These are phyloP conservation scores for Hedya salicella DNA, from an alignment of 2,888 invertebrate species.

Conservation along the genomic window DNA sequence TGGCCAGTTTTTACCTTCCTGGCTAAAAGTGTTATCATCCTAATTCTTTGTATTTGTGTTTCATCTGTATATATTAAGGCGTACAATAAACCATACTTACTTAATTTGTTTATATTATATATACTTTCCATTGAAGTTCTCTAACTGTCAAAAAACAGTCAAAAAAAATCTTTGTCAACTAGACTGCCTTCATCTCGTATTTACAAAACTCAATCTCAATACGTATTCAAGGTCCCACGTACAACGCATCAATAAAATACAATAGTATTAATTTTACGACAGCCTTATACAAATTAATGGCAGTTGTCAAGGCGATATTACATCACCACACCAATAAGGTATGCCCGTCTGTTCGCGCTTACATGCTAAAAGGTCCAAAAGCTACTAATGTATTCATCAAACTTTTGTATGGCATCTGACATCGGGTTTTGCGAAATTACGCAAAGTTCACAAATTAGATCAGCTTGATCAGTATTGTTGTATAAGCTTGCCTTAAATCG, in stretches of 20 bases:
- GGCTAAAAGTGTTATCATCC: no score
- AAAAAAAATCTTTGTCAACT: no score
- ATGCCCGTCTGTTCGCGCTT: not conserved
- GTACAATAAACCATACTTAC: no score
- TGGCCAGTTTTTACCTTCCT: no score
- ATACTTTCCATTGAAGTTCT: no score
- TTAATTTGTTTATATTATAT: no score
- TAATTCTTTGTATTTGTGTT: no score
- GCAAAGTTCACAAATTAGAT: not conserved
- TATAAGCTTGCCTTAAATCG: no score
- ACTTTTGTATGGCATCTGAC: not conserved
- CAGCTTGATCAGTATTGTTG: not conserved
- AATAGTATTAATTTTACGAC: not conserved
- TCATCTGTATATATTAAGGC: no score
- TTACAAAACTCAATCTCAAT: no score
- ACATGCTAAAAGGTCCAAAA: not conserved
- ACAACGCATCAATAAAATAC: not conserved
- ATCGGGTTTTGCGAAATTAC: not conserved
- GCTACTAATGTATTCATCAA: not conserved
- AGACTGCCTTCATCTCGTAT: no score
- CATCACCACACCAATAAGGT: not conserved
- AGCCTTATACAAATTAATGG: not conserved
- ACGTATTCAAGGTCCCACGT: not conserved
- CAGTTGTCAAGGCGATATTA: not conserved
- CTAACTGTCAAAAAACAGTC: no score